A percentile compares a stretch with the other conserved stretches of the same genome.
Evolutionary conservation across 1,140 invertebrate species (phyloP).

Genomic region (Papilio glaucus): DNA sequence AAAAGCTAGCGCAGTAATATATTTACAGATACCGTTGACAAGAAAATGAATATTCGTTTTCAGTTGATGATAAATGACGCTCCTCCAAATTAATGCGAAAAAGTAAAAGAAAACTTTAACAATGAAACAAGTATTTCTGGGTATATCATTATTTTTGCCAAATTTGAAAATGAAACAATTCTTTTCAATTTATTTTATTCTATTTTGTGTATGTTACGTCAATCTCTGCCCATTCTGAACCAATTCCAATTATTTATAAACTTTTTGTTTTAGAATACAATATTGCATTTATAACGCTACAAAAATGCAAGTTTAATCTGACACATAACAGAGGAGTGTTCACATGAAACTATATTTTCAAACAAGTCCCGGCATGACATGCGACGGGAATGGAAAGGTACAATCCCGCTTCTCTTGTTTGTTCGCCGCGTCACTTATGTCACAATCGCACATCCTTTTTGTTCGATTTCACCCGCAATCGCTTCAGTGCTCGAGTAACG

Average conservation of each 20-base stretch:
- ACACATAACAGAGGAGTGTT: conserved; percentile 19
- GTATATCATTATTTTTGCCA: neutral
- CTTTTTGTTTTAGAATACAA: neutral
- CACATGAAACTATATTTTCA: conserved; percentile 35
- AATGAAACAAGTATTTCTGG: conserved; percentile 16
- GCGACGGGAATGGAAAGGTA: conserved; percentile 49
- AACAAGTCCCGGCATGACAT: conserved; percentile 49
- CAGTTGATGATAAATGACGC: conserved; percentile 31
- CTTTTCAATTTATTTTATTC: neutral
- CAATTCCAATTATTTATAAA: neutral
- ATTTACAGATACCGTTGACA: conserved; percentile 36
- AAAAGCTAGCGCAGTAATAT: conserved; percentile 28
- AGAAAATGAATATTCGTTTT: conserved; percentile 34
- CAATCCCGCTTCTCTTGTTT: conserved; percentile 44
- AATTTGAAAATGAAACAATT: conserved; percentile 2
- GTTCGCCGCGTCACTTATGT: conserved; percentile 48
- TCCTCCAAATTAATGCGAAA: conserved; percentile 22
- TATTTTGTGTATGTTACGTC: neutral
- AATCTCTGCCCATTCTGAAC: neutral
- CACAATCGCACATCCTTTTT: conserved; percentile 53
- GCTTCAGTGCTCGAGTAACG: conserved; percentile 39
- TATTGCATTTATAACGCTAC: neutral
- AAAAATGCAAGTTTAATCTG: conserved; percentile 30
- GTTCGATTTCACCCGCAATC: conserved; percentile 46
- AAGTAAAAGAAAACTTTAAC: conserved; percentile 21